A percentile compares a stretch with the other conserved stretches of the same genome.
Conservation (phyloP, 2,888 invertebrate genomes). For the Calliopum simillimum region DNA sequence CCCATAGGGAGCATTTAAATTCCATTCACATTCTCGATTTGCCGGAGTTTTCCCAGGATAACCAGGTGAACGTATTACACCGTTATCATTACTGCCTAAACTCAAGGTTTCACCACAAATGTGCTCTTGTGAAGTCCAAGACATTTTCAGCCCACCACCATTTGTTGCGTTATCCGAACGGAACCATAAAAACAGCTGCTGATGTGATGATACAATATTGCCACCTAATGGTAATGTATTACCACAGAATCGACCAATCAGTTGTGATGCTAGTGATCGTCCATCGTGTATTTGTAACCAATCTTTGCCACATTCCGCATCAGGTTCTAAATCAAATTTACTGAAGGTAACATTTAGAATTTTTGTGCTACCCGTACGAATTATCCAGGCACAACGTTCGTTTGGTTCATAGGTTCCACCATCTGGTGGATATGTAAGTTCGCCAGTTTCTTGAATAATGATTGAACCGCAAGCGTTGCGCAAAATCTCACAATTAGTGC, state of each 20-base stretch:
- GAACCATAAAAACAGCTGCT: constrained; percentile 83
- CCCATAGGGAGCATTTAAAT: constrained; percentile 74
- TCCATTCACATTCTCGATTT: constrained; percentile 86
- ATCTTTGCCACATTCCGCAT: constrained; percentile 75
- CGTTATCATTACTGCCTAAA: constrained; percentile 69
- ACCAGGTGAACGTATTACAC: constrained; percentile 86
- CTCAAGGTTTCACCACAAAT: constrained; percentile 78
- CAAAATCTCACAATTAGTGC: constrained; percentile 74
- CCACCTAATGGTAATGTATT: constrained; percentile 75
- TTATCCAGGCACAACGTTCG: constrained; percentile 84
- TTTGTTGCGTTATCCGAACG: constrained; percentile 75
- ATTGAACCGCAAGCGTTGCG: constrained; percentile 74
- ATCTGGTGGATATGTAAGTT: constrained; percentile 73
- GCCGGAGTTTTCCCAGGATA: constrained; percentile 88
- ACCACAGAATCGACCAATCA: constrained; percentile 87
- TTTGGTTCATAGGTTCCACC: constrained; percentile 71
- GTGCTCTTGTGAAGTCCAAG: constrained; percentile 81
- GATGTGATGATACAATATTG: constrained; percentile 79
- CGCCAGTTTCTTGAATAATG: constrained; percentile 69
- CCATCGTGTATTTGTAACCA: constrained; percentile 90
- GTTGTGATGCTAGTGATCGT: constrained; percentile 74
- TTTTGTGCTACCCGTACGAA: constrained; percentile 74
- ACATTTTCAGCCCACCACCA: constrained; percentile 77
- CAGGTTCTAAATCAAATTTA: constrained; percentile 74
- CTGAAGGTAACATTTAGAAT: constrained; percentile 85